Base-by-base conservation (phyloP, 1,140 invertebrate genomes). In the Uloborus diversus region DNA sequence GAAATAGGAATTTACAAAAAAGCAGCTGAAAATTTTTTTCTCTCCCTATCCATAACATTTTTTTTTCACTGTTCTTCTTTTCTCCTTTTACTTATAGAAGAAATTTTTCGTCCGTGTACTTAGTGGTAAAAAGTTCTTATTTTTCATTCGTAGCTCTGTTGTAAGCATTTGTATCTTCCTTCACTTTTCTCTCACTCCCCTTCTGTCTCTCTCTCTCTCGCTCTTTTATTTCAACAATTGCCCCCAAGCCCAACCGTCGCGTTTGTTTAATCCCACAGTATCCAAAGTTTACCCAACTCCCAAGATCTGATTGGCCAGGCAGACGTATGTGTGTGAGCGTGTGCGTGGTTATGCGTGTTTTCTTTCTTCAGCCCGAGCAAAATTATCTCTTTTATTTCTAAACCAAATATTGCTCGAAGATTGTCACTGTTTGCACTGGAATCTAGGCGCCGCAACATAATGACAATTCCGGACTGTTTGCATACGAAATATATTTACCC, bases 311-410 rank as follows among this genome's bases (percentile, higher is more conserved):
- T 79, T 79, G 76, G 76, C 53, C 53, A 69, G 57, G 56, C 76
- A 59, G 51, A 37, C 28, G 62, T 51, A 57, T 66, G 51, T 66
- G 76, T 61, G 64, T 49, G 64, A 27, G 64, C 49, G 64, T 64
- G 62, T 69, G 62, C 64, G 56, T 65, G 61, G 73, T 66, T 79
- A 69, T 69, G 76, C 65, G 76, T 69, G 65, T 79, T 69, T 79
- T 62, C 65, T 79, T 79, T 69, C 57, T 62, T 79, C 65, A 20
- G 47, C 56, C 64, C 42, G 17, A 25, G 73, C 73, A 78, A 79
- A 79, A 79, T 79, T 79, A 79, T 79, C 76, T 79, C 76, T 79
- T 79, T 79, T 79, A 79, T 79, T 79, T 79, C 76, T 79, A 79
- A 79, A 69, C 64, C 76, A 79, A 79, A 79, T 79, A 79, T 79